Conservation (phyloP, 2,113 vertebrate species). For the Tychaedon coryphoeus region DNA sequence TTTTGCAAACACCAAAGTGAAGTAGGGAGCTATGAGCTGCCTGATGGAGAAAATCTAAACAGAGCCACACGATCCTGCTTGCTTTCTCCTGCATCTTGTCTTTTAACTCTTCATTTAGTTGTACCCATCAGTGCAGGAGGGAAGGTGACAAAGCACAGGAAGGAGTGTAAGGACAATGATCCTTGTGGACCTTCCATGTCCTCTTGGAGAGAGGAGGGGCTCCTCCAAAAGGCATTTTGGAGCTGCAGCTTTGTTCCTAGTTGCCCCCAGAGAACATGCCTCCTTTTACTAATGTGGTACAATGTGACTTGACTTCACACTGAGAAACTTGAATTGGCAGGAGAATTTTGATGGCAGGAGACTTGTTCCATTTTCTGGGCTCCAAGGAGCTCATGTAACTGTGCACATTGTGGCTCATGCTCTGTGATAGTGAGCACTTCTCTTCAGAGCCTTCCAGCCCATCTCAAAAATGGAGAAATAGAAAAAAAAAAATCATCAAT, state of each 20-base stretch:
- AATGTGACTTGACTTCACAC: background rate
- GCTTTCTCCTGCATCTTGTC: background rate
- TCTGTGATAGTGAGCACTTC: background rate
- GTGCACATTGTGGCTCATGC: background rate
- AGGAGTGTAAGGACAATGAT: background rate
- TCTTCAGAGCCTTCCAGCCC: background rate
- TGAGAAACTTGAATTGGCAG: background rate
- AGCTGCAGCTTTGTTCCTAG: background rate
- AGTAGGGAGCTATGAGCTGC: background rate
- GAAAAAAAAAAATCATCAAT: background rate
- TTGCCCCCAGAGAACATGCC: background rate
- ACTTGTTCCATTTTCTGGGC: background rate
- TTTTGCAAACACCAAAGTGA: background rate
- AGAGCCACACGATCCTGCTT: background rate
- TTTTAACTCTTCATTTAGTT: background rate
- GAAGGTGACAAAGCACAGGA: background rate
- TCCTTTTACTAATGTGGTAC: background rate
- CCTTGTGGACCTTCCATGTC: background rate
- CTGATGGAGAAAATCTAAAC: background rate
- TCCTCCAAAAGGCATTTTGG: background rate
- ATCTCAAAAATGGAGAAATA: background rate
- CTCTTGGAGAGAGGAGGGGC: background rate
- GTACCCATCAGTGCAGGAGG: background rate
- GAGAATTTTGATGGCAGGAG: background rate
- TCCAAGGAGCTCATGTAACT: background rate